phyloP scores from a whole-genome alignment of 2,113 vertebrate genomes.

The Xiphophorus hellerii region DNA sequence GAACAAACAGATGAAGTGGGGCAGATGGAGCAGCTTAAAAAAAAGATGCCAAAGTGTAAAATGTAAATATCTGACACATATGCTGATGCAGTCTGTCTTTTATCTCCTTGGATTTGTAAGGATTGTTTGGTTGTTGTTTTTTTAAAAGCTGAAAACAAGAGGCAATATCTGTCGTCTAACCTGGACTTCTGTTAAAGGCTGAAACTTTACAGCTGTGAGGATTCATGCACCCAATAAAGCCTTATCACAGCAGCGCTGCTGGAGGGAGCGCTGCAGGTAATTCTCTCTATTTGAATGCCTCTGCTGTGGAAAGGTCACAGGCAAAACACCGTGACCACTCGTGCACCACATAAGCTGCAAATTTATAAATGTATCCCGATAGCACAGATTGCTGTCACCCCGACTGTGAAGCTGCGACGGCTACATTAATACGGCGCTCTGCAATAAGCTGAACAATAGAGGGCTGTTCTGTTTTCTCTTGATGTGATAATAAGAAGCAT shows the following conservation, averaged over 20 bases:
- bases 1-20: slow-evolving; percentile 19
- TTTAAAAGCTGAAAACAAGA: neutral
- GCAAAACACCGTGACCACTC: slow-evolving; percentile 14
- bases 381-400: slow-evolving; percentile 30
- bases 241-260: slow-evolving; percentile 8
- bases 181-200: neutral
- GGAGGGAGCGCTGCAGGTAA: neutral
- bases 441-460: slow-evolving; percentile 41
- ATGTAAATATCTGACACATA: slow-evolving; percentile 2
- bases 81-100: neutral
- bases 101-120: neutral
- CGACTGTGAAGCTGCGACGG: neutral
- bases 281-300: slow-evolving; percentile 35
- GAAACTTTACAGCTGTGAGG: neutral
- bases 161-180: neutral
- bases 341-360: neutral
- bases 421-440: slow-evolving; percentile 9
- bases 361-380: slow-evolving; percentile 25
- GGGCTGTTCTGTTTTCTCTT: slow-evolving; percentile 18
- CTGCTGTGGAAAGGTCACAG: slow-evolving; percentile 21
- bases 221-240: neutral
- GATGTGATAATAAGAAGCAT: slow-evolving; percentile 28
- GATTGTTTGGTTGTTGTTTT: neutral
- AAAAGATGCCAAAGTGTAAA: neutral
- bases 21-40: slow-evolving; percentile 26